Percentiles rank a stretch among this genome's conserved stretches.
Evolutionary conservation across 1,140 invertebrate genomes (phyloP).

Genomic region (Cardiocondyla obscurior): DNA sequence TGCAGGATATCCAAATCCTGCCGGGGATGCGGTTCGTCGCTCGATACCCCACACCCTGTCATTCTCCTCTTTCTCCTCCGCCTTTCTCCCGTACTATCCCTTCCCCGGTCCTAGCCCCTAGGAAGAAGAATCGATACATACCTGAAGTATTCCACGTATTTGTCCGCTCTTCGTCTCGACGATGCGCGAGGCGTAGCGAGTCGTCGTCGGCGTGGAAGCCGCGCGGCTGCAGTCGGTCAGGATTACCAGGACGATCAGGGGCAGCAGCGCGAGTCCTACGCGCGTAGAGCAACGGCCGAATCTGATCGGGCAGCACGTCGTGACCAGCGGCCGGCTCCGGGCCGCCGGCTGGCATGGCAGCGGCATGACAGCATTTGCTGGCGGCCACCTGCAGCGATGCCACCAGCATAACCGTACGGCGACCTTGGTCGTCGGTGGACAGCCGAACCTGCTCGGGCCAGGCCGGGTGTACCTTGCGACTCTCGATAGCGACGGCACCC

Average conservation of each 20-base stretch:
- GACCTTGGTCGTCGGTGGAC: conserved; percentile 59
- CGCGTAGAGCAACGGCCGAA: conserved; percentile 51
- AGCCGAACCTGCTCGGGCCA: conserved; percentile 62
- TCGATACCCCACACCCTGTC: conserved; percentile 4
- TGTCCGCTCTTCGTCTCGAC: conserved; percentile 86
- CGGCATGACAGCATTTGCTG: conserved; percentile 83
- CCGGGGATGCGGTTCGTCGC: neutral
- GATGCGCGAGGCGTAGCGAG: conserved; percentile 84
- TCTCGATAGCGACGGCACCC: neutral
- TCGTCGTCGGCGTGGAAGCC: conserved; percentile 73
- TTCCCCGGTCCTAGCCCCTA: neutral
- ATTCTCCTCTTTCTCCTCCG: neutral
- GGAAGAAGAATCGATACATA: conserved; percentile 61
- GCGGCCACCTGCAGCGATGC: conserved; percentile 76
- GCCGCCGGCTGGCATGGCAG: conserved; percentile 81
- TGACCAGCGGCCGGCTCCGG: conserved; percentile 75
- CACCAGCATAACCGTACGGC: conserved; percentile 71
- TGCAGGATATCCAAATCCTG: conserved; percentile 29
- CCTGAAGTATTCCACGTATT: conserved; percentile 85
- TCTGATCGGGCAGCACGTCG: conserved; percentile 63
- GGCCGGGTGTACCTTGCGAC: conserved; percentile 53
- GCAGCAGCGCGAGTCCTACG: conserved; percentile 58
- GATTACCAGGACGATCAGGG: conserved; percentile 69
- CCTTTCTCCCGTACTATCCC: neutral
- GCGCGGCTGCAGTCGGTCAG: conserved; percentile 63